Evolutionary conservation across 2,113 vertebrate genomes (phyloP).

Genomic region (Varanus komodoensis): DNA sequence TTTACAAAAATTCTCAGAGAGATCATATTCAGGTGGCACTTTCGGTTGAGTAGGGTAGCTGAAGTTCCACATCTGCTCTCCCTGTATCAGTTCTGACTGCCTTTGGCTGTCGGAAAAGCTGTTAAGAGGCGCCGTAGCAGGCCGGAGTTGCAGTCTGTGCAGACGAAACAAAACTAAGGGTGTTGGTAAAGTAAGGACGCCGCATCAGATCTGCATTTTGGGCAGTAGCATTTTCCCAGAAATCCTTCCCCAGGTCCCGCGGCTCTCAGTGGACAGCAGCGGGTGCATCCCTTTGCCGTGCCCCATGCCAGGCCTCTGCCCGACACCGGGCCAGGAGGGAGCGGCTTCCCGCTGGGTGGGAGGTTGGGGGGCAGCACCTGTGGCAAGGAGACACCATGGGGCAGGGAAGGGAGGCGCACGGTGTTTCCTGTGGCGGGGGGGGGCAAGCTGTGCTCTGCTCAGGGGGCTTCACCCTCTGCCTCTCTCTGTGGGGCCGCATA

Average conservation of each 20-base stretch:
- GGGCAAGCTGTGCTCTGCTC: not conserved
- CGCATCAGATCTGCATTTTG: constrained; percentile 3
- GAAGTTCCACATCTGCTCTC: too few relatives aligned
- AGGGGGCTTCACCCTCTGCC: too few relatives aligned
- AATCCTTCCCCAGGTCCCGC: not conserved
- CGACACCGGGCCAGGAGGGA: not conserved
- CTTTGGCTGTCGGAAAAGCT: not conserved
- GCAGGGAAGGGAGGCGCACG: too few relatives aligned
- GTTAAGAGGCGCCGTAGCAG: not conserved
- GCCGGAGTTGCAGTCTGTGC: too few relatives aligned
- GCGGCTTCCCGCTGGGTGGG: not conserved
- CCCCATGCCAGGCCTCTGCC: not conserved
- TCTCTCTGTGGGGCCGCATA: too few relatives aligned
- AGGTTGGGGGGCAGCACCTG: not conserved
- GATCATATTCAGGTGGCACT: too few relatives aligned
- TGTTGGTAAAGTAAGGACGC: constrained; percentile 5
- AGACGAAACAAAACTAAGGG: not conserved
- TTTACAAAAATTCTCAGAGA: not conserved
- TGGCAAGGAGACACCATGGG: not conserved
- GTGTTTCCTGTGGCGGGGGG: not conserved
- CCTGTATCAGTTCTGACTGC: too few relatives aligned
- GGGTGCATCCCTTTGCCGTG: not conserved
- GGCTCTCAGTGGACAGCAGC: not conserved
- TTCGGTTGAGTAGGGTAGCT: not conserved
- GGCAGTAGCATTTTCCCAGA: not conserved